Evolutionary conservation across 2,888 invertebrate species (phyloP).

Genomic region (Harpalus rubripes): DNA sequence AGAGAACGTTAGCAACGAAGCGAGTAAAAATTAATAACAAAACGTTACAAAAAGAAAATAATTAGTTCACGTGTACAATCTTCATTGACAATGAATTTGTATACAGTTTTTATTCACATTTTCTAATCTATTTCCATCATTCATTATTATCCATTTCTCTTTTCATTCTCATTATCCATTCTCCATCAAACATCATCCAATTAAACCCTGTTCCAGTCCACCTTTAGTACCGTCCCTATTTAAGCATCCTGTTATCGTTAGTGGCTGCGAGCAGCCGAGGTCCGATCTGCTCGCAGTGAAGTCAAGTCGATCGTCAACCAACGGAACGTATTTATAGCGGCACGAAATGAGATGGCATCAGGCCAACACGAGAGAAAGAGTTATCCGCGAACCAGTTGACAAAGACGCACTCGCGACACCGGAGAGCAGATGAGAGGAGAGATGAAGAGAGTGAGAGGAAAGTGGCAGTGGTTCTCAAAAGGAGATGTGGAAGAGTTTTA

Average conservation of each 20-base stretch:
- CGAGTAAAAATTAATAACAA: too few relatives aligned
- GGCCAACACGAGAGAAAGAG: constrained; percentile 45
- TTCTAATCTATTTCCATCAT: neutral
- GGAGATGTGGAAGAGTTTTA: too few relatives aligned
- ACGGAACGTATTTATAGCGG: constrained; percentile 39
- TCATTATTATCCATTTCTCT: neutral
- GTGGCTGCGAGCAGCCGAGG: neutral
- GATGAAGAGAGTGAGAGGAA: neutral
- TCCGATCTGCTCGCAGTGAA: neutral
- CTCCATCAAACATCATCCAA: neutral
- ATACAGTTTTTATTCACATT: too few relatives aligned
- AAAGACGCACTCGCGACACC: constrained; percentile 27
- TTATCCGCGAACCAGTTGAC: constrained; percentile 51
- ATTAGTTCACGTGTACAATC: too few relatives aligned
- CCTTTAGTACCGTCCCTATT: too few relatives aligned
- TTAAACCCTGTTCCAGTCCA: neutral
- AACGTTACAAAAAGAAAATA: too few relatives aligned
- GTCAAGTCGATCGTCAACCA: constrained; percentile 7
- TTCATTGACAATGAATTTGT: too few relatives aligned
- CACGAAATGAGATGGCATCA: constrained; percentile 49
- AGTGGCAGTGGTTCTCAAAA: constrained; percentile 16
- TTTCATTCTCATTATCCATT: neutral
- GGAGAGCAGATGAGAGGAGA: constrained; percentile 1
- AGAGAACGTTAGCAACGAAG: too few relatives aligned
- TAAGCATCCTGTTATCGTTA: too few relatives aligned